A percentile compares a stretch with the other conserved stretches of the same genome.
phyloP scores from a whole-genome alignment of 2,797 vertebrate species.

The Trematomus bernacchii region DNA sequence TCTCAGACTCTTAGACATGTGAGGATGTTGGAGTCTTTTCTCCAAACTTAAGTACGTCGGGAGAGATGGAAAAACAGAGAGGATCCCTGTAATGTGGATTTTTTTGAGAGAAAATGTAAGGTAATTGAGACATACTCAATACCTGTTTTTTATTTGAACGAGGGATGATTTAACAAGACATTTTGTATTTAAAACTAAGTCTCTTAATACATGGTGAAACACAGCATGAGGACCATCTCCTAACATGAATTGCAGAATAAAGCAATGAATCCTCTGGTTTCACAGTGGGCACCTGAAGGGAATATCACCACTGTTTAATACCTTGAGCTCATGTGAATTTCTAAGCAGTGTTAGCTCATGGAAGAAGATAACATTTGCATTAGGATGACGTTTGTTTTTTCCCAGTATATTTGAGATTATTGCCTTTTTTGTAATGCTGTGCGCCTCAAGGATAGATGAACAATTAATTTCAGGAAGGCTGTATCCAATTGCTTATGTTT shows the following conservation, averaged over 20 bases:
- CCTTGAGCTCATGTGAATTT: background rate
- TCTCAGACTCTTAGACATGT: no score
- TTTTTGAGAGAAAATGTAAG: background rate
- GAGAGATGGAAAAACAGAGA: no score
- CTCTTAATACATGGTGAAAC: background rate
- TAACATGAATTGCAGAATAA: background rate
- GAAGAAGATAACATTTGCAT: background rate
- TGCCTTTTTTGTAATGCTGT: background rate
- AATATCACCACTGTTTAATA: background rate
- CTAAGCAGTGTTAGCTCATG: background rate
- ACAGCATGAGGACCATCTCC: background rate
- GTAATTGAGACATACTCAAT: no score
- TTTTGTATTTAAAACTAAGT: no score
- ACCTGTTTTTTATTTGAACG: background rate
- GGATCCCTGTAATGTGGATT: no score
- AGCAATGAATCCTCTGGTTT: background rate
- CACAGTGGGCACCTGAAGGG: background rate
- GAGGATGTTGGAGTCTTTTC: no score
- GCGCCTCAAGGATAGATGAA: background rate
- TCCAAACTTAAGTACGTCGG: no score
- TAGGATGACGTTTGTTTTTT: slow-evolving; percentile 5
- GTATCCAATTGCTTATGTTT: background rate
- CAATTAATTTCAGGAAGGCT: slow-evolving; percentile 3
- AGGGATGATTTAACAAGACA: background rate
- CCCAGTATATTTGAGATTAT: background rate